Evolutionary conservation across 2,888 invertebrate genomes (phyloP).

Genomic region (Callyntrura sp.): DNA sequence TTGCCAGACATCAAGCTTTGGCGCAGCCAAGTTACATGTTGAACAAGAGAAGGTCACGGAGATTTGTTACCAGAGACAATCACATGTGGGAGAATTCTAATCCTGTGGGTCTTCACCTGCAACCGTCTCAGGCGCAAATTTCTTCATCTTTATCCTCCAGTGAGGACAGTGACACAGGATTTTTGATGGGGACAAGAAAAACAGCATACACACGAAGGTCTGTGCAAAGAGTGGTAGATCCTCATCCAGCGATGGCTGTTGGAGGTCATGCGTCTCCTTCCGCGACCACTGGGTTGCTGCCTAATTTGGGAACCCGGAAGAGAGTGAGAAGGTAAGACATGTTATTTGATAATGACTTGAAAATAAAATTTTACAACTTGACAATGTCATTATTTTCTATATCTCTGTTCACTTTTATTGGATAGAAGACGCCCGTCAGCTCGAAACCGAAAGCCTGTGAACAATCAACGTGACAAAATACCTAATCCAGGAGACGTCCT

Average conservation of each 20-base stretch:
- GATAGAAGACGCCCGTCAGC: slow-evolving; percentile 71
- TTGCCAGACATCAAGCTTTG: slow-evolving; percentile 58
- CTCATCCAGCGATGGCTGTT: slow-evolving; percentile 8
- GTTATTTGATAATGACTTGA: no score
- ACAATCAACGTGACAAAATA: slow-evolving; percentile 63
- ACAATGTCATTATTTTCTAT: no score
- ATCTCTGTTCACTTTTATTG: no score
- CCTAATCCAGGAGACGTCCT: slow-evolving; percentile 66
- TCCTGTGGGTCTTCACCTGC: slow-evolving; percentile 42
- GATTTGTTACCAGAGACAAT: slow-evolving; percentile 46
- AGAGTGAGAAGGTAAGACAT: no score
- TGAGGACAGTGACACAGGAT: slow-evolving; percentile 75
- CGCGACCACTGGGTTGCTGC: slow-evolving; percentile 59
- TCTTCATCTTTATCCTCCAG: slow-evolving; percentile 63
- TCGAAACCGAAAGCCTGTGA: slow-evolving; percentile 61
- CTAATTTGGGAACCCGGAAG: slow-evolving; percentile 64
- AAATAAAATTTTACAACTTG: no score
- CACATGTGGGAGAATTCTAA: slow-evolving; percentile 53
- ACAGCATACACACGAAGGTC: slow-evolving; percentile 59
- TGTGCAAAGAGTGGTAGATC: slow-evolving; percentile 55
- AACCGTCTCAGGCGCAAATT: slow-evolving; percentile 35
- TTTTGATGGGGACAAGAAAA: slow-evolving; percentile 63
- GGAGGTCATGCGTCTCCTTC: slow-evolving; percentile 62
- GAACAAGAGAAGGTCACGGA: slow-evolving; percentile 51
- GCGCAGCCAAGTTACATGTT: slow-evolving; percentile 58